Percentiles rank a stretch among this genome's conserved stretches.
Evolutionary conservation across 2,797 vertebrate species (phyloP).

Genomic region (Syngnathus acus): DNA sequence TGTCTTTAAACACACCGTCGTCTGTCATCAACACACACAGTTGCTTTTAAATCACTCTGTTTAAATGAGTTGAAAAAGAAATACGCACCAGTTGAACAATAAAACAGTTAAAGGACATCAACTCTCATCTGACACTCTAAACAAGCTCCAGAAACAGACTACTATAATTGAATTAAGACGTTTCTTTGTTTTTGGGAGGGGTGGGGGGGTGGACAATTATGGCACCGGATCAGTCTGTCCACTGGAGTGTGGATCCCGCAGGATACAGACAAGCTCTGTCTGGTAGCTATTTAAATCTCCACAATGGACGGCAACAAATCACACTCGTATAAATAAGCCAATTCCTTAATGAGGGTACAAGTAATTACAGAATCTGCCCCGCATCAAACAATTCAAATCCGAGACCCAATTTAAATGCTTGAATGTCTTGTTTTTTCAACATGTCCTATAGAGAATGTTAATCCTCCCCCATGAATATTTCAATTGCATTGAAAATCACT

Average conservation of each 20-base stretch:
- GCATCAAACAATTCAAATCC: constrained; percentile 4
- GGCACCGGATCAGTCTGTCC: constrained; percentile 39
- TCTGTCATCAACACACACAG: not conserved
- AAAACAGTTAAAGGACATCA: not conserved
- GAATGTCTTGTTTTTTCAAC: not conserved
- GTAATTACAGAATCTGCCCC: constrained; percentile 23
- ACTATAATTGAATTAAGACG: constrained; percentile 32
- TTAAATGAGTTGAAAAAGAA: not conserved
- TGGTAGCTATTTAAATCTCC: constrained; percentile 42
- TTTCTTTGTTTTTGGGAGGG: constrained; percentile 18
- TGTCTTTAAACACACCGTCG: not conserved
- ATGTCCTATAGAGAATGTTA: constrained; percentile 32
- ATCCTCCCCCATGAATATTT: constrained; percentile 47
- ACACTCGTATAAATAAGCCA: constrained; percentile 5
- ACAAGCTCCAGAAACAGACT: constrained; percentile 10
- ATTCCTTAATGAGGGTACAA: constrained; percentile 20
- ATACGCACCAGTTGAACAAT: not conserved
- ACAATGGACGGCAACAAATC: constrained; percentile 35
- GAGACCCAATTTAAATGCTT: constrained; percentile 11
- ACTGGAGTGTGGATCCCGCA: constrained; percentile 46
- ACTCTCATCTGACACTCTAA: constrained; percentile 11
- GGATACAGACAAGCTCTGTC: constrained; percentile 43
- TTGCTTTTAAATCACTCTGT: not conserved
- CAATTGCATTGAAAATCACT: constrained; percentile 28
- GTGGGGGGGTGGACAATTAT: constrained; percentile 26